A percentile compares a stretch with the other conserved stretches of the same genome.
These are phyloP conservation scores for Melinaea marsaeus DNA, from an alignment of 2,888 invertebrate species.

Conservation along the genomic window DNA sequence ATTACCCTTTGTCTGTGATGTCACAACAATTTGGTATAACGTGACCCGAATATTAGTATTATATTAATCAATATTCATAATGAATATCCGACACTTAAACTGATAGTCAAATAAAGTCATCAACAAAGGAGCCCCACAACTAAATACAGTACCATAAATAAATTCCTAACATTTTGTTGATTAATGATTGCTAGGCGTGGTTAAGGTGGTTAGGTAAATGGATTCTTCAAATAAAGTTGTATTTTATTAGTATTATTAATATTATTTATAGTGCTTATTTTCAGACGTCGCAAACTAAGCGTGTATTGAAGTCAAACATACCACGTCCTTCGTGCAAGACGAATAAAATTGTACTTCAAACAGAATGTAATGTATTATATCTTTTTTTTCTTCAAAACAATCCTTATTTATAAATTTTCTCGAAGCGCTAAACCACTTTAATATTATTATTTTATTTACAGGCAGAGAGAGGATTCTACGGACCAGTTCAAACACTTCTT, in stretches of 20 bases:
- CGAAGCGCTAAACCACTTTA: background rate
- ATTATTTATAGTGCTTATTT: background rate
- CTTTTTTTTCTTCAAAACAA: background rate
- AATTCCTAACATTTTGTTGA: too few relatives aligned
- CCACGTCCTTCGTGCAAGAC: background rate
- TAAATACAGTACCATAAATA: background rate
- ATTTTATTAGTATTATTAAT: background rate
- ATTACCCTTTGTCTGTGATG: slow-evolving; percentile 1
- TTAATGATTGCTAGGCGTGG: background rate
- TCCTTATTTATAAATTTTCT: background rate
- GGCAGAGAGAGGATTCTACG: too few relatives aligned
- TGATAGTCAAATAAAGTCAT: background rate
- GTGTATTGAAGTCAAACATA: background rate
- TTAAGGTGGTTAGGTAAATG: too few relatives aligned
- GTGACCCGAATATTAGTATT: background rate
- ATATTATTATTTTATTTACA: too few relatives aligned
- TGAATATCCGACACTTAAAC: background rate
- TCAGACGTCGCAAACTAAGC: background rate
- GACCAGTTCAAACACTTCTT: too few relatives aligned
- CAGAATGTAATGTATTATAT: slow-evolving; percentile 3
- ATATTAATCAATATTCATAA: background rate
- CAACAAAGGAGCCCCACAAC: background rate
- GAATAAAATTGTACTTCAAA: background rate
- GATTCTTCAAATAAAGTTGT: background rate
- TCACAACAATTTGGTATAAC: background rate